phyloP scores from a whole-genome alignment of 2,888 invertebrate species.

The Phaedon cochleariae region DNA sequence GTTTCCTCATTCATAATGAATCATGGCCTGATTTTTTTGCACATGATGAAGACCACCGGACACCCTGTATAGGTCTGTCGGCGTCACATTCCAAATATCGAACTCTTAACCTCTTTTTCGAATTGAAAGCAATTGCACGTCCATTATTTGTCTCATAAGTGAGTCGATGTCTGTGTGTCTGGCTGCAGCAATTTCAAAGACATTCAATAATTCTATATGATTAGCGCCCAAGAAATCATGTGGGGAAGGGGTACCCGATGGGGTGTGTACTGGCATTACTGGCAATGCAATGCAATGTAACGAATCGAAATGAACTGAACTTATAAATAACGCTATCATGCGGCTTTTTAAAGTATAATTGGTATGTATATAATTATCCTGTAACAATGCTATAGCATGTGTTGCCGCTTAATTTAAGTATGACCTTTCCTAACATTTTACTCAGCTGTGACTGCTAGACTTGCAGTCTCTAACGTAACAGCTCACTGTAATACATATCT shows the following conservation, averaged over 20 bases:
- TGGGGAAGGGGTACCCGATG: neutral
- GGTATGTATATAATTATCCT: conserved; percentile 41
- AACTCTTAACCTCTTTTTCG: neutral
- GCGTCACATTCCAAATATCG: neutral
- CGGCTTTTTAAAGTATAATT: conserved; percentile 40
- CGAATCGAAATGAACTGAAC: no score
- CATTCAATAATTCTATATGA: conserved; percentile 21
- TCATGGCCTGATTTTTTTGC: no score
- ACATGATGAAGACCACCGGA: no score
- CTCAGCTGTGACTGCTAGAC: conserved; percentile 48
- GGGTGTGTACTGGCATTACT: conserved; percentile 17
- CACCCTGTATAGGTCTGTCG: neutral
- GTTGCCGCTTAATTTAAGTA: conserved; percentile 51
- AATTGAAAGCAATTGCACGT: neutral
- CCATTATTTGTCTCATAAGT: neutral
- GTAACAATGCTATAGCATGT: conserved; percentile 41
- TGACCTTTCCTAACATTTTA: conserved; percentile 55
- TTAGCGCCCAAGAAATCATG: conserved; percentile 24
- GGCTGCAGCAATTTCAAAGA: conserved; percentile 1
- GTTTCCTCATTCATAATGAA: no score
- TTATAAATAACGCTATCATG: conserved; percentile 35
- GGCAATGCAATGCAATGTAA: conserved; percentile 27
- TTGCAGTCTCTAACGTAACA: conserved; percentile 42
- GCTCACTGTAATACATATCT: neutral
- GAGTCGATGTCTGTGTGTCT: conserved; percentile 3